A percentile compares a stretch with the other conserved stretches of the same genome.
Evolutionary conservation across 2,113 vertebrate genomes (phyloP).

Genomic region (Lynx canadensis): DNA sequence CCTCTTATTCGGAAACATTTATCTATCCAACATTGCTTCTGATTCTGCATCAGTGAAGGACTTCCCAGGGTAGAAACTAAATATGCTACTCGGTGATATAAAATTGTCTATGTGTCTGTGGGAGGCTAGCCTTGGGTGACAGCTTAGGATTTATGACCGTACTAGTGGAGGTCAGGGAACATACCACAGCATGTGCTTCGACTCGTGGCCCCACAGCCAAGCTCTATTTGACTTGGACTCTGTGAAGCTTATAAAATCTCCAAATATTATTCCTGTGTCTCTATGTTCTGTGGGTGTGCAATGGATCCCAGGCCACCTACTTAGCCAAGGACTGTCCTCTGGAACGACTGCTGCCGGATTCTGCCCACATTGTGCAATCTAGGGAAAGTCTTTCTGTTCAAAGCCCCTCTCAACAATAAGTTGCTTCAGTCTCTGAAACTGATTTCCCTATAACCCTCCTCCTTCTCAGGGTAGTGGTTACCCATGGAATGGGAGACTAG

Average conservation of each 20-base stretch:
- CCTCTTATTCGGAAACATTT: neutral
- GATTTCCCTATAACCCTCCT: neutral
- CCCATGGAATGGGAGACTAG: fast-evolving
- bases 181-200: too few relatives aligned
- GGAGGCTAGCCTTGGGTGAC: neutral
- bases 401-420: neutral
- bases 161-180: neutral
- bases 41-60: neutral
- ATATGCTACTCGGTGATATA: neutral
- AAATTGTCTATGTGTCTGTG: neutral
- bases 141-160: neutral
- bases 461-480: neutral
- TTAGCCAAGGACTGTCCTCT: fast-evolving
- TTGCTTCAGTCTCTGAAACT: neutral
- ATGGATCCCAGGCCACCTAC: neutral
- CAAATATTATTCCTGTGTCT: neutral
- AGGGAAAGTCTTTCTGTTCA: neutral
- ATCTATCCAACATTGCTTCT: neutral
- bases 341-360: neutral
- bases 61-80: neutral
- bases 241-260: neutral
- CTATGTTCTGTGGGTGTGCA: fast-evolving
- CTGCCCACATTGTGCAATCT: fast-evolving
- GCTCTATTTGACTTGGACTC: neutral
- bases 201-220: neutral